Percentiles rank a stretch among this genome's conserved stretches.
Conservation (phyloP, 2,113 vertebrate species). For the Myrmecobius fasciatus region DNA sequence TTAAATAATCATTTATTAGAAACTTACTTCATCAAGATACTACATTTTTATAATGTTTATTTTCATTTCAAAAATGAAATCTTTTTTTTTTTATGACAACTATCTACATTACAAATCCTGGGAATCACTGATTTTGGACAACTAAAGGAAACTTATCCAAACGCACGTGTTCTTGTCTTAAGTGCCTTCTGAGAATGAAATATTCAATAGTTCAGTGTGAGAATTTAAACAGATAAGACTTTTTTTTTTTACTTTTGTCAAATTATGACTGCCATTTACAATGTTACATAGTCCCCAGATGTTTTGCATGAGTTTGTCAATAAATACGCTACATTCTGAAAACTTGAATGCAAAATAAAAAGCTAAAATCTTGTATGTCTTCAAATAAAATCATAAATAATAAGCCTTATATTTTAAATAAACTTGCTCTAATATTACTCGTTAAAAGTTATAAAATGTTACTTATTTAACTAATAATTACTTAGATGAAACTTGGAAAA, state of each 20-base stretch:
- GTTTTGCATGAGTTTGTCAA: not conserved
- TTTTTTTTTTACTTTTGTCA: not conserved
- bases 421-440: not conserved
- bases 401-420: not conserved
- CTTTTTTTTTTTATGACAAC: not conserved
- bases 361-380: slow-evolving; percentile 4
- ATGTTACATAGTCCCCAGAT: not conserved
- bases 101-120: not conserved
- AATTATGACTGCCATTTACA: not conserved
- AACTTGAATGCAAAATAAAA: slow-evolving; percentile 21
- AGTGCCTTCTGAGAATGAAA: not conserved
- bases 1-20: not conserved
- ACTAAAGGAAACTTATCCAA: not conserved
- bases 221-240: not conserved
- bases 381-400: slow-evolving; percentile 12
- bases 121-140: slow-evolving; percentile 9
- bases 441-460: slow-evolving; percentile 11
- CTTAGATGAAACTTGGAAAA: not conserved
- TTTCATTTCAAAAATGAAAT: slow-evolving; percentile 18
- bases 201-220: not conserved
- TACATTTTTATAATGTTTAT: not conserved
- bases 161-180: not conserved
- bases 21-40: not conserved
- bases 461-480: not conserved
- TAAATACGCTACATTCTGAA: not conserved